A percentile compares a stretch with the other conserved stretches of the same genome.
phyloP scores from a whole-genome alignment of 2,113 vertebrate genomes.

The Opisthocomus hoazin region DNA sequence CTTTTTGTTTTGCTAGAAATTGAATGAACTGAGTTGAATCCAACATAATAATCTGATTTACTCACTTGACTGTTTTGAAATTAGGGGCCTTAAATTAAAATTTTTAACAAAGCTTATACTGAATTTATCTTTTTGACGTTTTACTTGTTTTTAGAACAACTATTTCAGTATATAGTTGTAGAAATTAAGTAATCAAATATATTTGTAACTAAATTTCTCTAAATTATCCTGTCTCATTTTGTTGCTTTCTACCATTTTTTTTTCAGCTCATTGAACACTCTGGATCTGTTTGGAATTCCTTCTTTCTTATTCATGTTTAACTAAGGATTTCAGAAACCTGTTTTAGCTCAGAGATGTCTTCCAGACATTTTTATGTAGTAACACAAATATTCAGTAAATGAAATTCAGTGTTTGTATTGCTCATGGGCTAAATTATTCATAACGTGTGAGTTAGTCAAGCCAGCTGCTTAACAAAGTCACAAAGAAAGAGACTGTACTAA shows the following conservation, averaged over 20 bases:
- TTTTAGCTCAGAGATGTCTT: background rate
- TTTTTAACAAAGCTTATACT: background rate
- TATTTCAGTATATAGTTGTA: background rate
- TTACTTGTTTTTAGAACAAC: background rate
- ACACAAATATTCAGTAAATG: background rate
- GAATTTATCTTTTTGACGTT: background rate
- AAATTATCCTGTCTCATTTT: background rate
- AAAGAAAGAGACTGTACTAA: background rate
- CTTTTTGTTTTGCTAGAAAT: background rate
- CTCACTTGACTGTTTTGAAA: background rate
- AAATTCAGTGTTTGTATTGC: constrained; percentile 6
- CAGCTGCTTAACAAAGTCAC: background rate
- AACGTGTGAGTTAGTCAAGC: background rate
- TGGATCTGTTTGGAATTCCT: background rate
- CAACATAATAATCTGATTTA: background rate
- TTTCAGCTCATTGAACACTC: background rate
- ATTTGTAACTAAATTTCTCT: background rate
- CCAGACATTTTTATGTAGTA: background rate
- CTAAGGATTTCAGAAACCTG: background rate
- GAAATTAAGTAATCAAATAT: background rate
- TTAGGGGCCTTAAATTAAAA: background rate
- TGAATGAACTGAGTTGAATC: background rate
- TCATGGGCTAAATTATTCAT: background rate
- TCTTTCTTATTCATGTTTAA: background rate
- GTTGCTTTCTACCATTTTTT: background rate